Evolutionary conservation across 2,113 vertebrate species (phyloP), one percentile per base, ranked within the genome.

Genomic region (Corythornis madagascariensis): DNA sequence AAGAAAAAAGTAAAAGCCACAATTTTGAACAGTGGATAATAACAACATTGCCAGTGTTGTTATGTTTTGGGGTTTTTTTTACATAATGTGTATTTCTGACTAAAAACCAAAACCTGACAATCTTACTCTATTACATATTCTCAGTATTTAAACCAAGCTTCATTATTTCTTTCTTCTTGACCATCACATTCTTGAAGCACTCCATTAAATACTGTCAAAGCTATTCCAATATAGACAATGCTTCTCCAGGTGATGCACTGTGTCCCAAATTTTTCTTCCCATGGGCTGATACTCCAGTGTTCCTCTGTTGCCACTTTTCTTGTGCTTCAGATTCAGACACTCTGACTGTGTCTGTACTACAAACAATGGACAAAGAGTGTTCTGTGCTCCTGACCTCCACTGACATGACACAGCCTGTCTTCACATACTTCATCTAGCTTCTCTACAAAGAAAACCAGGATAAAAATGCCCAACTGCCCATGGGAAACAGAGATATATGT

Each of bases 251-350:
- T 73, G 48, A 76, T 45, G 43, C 18, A 35, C 13, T 50, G 26
- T 43, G 14, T 84, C 45, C 19, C 15, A 20, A 3, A 56, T 65
- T 66, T 79, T 79, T 31, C 25, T 50, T 35, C 10, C 50, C n/a
- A 7, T 28, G 18, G 6, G 12, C 10, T 57, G 65, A 35, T 35
- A 4, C 13, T 66, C 19, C 31, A 16, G 40, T 1, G 0, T 47
- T 87, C 63, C 21, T 45, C 40, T 61, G 15, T 50, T 79, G 50
- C 24, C 38, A 6, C 24, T 73, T 71, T 78, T 45, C 73, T 65
- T 24, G 24, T 73, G 10, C 16, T 85, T 55, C 35, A 59, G 16
- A 71, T 82, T 19, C 38, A 75, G 71, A 28, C 4, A 53, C 16
- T 35, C 55, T 82, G 59, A 5, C 70, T 78, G 29, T 5, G 9